A percentile compares a stretch with the other conserved stretches of the same genome.
These are phyloP conservation scores for Brachypterus glaber DNA, from an alignment of 2,888 invertebrate genomes.

Conservation along the genomic window DNA sequence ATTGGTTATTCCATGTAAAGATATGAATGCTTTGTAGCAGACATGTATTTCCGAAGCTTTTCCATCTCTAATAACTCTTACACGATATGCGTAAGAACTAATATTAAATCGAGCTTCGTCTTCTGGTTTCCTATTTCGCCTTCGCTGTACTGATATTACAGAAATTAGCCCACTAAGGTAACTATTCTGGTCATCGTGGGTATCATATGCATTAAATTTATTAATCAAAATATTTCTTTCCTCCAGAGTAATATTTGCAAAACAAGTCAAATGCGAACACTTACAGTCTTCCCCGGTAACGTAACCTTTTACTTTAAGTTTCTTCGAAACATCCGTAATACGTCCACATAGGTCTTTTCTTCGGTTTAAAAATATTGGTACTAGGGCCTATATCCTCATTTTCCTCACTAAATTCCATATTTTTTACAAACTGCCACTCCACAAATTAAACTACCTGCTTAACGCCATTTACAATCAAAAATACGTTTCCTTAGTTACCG, in stretches of 20 bases:
- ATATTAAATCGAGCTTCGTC: slow-evolving; percentile 7
- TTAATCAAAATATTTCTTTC: slow-evolving; percentile 1
- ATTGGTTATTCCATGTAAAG: slow-evolving; percentile 15
- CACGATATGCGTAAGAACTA: slow-evolving; percentile 10
- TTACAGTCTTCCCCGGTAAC: slow-evolving; percentile 11
- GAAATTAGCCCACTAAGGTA: slow-evolving; percentile 13
- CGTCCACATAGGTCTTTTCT: no score
- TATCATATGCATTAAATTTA: slow-evolving; percentile 9
- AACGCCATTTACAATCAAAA: no score
- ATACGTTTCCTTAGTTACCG: no score
- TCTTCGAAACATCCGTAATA: no score
- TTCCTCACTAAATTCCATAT: no score
- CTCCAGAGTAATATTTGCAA: slow-evolving; percentile 6
- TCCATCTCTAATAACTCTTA: slow-evolving; percentile 10
- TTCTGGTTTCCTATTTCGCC: slow-evolving; percentile 6
- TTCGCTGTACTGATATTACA: slow-evolving; percentile 9
- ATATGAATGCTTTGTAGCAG: slow-evolving; percentile 15
- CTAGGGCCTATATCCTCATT: no score
- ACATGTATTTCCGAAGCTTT: slow-evolving; percentile 12
- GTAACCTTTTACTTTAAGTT: no score
- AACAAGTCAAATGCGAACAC: slow-evolving; percentile 11
- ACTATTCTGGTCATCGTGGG: slow-evolving; percentile 12
- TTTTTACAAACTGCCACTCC: no score
- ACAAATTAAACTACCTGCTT: no score
- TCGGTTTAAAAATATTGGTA: no score